phyloP scores from a whole-genome alignment of 1,140 invertebrate genomes.

The Cardiocondyla obscurior region DNA sequence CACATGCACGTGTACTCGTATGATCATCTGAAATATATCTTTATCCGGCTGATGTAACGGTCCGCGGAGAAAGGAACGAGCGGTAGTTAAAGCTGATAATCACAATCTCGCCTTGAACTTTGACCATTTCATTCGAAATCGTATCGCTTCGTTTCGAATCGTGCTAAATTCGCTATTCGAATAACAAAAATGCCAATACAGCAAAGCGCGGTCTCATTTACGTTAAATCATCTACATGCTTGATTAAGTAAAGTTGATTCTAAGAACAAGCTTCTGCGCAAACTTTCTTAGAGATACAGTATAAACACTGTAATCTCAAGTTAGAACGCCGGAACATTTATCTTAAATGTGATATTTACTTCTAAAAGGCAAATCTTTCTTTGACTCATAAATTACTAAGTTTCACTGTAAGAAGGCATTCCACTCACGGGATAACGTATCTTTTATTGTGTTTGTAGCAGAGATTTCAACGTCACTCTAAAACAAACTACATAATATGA shows the following conservation, averaged over 20 bases:
- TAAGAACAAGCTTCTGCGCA: background rate
- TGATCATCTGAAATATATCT: conserved; percentile 8
- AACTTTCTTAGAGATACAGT: background rate
- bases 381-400: background rate
- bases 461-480: background rate
- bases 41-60: conserved; percentile 45
- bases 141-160: background rate
- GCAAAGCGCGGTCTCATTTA: background rate
- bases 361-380: background rate
- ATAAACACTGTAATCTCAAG: background rate
- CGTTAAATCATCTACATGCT: background rate
- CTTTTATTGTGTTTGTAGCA: background rate
- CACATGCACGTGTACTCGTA: background rate
- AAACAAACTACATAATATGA: background rate
- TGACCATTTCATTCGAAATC: conserved; percentile 30
- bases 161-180: background rate
- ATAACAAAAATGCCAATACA: background rate
- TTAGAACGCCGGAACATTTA: background rate
- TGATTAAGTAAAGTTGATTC: background rate
- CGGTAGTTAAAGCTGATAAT: conserved; percentile 41
- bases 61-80: background rate
- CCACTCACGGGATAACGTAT: background rate
- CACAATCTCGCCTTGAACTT: conserved; percentile 52
- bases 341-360: background rate
- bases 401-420: background rate